A percentile compares a stretch with the other conserved stretches of the same genome.
These are phyloP conservation scores for Spermophilus dauricus DNA, from an alignment of 2,113 vertebrate species.

Conservation along the genomic window DNA sequence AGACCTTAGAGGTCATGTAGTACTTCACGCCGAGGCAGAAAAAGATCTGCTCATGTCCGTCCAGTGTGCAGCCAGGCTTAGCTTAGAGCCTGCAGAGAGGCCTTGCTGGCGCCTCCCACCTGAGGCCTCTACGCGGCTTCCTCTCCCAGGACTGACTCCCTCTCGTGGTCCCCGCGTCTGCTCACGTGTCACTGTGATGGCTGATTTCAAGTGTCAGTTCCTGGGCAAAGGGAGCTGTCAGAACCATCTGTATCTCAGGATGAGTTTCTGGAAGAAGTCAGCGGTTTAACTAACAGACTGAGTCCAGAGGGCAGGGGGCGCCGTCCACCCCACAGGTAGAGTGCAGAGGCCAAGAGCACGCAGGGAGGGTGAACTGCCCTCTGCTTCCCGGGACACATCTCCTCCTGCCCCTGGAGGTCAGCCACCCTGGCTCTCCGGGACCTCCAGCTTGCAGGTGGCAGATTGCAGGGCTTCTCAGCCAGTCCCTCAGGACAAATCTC, in stretches of 20 bases:
- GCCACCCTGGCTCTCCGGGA: neutral
- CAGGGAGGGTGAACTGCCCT: neutral
- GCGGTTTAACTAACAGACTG: neutral
- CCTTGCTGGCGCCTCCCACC: too few relatives aligned
- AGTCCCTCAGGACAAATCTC: neutral
- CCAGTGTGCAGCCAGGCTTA: neutral
- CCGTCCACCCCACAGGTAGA: neutral
- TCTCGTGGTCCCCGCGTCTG: neutral
- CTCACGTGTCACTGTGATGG: neutral
- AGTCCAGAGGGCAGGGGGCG: neutral
- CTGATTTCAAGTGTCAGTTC: neutral
- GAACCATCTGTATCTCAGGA: neutral
- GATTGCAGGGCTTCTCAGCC: neutral
- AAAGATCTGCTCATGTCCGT: neutral
- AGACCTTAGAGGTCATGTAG: neutral
- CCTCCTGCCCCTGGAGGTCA: neutral
- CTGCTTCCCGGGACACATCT: too few relatives aligned
- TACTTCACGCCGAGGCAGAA: neutral
- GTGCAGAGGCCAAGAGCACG: too few relatives aligned
- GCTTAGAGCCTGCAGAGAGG: accelerated
- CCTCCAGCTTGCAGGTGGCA: neutral
- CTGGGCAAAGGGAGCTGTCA: neutral
- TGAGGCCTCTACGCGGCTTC: neutral
- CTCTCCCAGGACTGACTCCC: neutral
- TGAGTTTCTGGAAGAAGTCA: neutral